Evolutionary conservation across 2,113 vertebrate species (phyloP), one percentile per base, ranked within the genome.

Genomic region (Pelodiscus sinensis): DNA sequence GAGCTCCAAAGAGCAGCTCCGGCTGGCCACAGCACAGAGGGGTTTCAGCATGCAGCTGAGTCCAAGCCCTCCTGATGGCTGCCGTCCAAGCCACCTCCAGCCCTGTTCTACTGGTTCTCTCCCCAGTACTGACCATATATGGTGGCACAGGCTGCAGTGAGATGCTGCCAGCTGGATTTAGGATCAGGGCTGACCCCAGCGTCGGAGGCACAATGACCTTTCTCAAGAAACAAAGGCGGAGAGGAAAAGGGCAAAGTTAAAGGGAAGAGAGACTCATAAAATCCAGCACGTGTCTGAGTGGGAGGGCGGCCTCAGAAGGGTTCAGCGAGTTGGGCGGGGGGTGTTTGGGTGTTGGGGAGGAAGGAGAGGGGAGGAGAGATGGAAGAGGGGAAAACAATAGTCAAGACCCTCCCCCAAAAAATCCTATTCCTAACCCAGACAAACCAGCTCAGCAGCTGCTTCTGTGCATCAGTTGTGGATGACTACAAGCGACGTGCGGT

Each of bases 61-160:
- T 54, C 22, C n/a, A 77, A 65, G 52, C 57, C 92, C 68, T n/a
- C 31, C 51, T 4, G 4, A 44, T 60, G 79, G 87, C 82, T 21
- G 55, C 68, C 77, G 4, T 79, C 92, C 94, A 79, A 89, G 73
- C n/a, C 86, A 27, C 84, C 38, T 54, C 68, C 15, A 44, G 54
- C 14, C 77, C 29, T 51, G 56, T 9, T 0, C 4, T 38, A 21
- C 54, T 35, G 31, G 31, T 55, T 92, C 62, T 52, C 77, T 88
- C n/a, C 82, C 82, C 79, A 51, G 73, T 2, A 10, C 31, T 87
- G 86, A 57, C 93, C 82, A 15, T 93, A 90, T 94, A 84, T 92
- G 92, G 95, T 93, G 73, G 82, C 71, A 73, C 75, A 79, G 78
- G 4, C 86, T 77, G 73, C 85, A 78, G 83, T 1, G 25, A 57